Conservation (phyloP, 30 jellyfish, hydroid and myxozoan species). For the Clytia hemisphaerica region DNA sequence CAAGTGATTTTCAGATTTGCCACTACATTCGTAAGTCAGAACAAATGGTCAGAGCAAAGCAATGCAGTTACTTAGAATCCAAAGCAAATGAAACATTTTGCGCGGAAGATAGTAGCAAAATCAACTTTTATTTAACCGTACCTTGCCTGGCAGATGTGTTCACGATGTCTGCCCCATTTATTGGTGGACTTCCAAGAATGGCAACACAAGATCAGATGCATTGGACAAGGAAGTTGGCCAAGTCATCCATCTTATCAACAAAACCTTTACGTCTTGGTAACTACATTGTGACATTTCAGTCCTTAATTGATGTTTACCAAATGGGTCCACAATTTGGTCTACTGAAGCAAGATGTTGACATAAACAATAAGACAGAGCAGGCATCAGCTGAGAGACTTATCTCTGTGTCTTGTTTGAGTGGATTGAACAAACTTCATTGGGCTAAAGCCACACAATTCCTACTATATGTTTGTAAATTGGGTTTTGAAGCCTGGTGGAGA, state of each 20-base stretch:
- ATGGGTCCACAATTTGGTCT: conserved; percentile 10
- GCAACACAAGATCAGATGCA: too few species aligned
- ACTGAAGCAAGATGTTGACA: conserved; percentile 4
- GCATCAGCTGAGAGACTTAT: conserved; percentile 12
- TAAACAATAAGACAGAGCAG: too few species aligned
- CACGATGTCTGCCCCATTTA: conserved; percentile 2
- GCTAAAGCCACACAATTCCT: conserved; percentile 4
- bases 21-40: conserved; percentile 12
- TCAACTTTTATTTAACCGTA: background rate
- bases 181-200: conserved; percentile 28
- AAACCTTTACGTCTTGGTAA: conserved; percentile 11
- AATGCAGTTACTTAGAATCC: background rate
- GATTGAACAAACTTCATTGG: background rate
- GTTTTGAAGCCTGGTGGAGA: too few species aligned
- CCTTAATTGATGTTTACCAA: too few species aligned
- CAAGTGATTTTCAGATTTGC: too few species aligned
- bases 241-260: conserved; percentile 2
- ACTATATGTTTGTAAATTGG: background rate
- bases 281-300: background rate
- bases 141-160: background rate
- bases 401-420: conserved; percentile 2
- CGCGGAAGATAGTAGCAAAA: background rate
- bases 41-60: background rate
- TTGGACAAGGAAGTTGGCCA: conserved; percentile 3
- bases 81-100: background rate